Evolutionary conservation across 1,140 invertebrate genomes (phyloP).

Genomic region (Aethina tumida): DNA sequence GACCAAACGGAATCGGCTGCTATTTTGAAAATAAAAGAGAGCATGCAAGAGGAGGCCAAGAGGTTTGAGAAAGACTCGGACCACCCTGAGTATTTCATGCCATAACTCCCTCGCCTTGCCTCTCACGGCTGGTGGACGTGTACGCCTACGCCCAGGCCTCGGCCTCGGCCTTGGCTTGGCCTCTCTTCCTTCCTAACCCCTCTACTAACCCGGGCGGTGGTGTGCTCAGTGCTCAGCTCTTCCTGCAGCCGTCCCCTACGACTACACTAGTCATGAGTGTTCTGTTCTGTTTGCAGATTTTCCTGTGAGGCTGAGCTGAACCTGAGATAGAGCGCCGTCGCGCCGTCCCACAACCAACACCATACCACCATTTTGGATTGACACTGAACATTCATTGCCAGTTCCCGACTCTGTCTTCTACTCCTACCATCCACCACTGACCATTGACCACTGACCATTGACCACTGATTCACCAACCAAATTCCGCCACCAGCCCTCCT

Average conservation of each 20-base stretch:
- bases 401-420: constrained; percentile 15
- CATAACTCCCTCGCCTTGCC: constrained; percentile 51
- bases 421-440: constrained; percentile 8
- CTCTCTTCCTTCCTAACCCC: constrained; percentile 34
- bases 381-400: constrained; percentile 16
- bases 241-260: constrained; percentile 30
- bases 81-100: constrained; percentile 94
- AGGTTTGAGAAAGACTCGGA: constrained; percentile 98
- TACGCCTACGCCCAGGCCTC: too few species aligned
- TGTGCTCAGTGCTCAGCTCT: constrained; percentile 35
- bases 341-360: constrained; percentile 12
- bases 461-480: too few species aligned
- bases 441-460: too few species aligned
- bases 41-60: constrained; percentile 99
- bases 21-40: constrained; percentile 99
- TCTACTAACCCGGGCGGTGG: constrained; percentile 37
- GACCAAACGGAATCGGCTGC: constrained; percentile 97
- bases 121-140: constrained; percentile 37
- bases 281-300: constrained; percentile 38
- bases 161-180: too few species aligned
- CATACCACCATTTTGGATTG: constrained; percentile 11
- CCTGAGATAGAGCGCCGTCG: constrained; percentile 11
- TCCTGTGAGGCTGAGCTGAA: constrained; percentile 32
- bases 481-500: constrained; percentile 6
- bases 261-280: constrained; percentile 35